Conservation (phyloP, 2,113 vertebrate species). For the Elanoides forficatus region DNA sequence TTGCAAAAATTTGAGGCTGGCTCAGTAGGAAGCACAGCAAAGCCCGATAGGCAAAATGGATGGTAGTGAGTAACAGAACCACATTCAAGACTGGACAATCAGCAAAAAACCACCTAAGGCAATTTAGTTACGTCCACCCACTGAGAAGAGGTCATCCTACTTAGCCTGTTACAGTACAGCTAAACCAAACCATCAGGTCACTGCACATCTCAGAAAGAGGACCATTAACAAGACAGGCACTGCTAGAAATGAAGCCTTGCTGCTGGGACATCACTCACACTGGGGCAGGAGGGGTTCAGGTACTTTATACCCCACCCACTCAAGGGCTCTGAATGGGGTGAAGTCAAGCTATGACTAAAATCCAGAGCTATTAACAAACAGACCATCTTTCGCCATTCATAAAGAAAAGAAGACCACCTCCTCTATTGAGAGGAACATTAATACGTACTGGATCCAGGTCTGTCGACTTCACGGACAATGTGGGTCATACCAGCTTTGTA, state of each 20-base stretch:
- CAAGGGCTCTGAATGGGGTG: accelerated
- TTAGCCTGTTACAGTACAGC: not conserved
- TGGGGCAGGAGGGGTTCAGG: not conserved
- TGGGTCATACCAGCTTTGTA: slow-evolving; percentile 99
- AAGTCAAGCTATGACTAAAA: not conserved
- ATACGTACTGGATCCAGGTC: slow-evolving; percentile 93
- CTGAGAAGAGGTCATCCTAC: not conserved
- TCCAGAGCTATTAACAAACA: not conserved
- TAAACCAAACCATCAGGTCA: not conserved
- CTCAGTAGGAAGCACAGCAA: not conserved
- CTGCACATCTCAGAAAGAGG: accelerated
- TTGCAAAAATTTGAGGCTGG: not conserved
- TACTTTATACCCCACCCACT: not conserved
- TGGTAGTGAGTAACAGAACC: not conserved
- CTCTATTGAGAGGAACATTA: accelerated
- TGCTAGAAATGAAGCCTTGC: not conserved
- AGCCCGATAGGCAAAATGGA: accelerated
- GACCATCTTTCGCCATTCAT: accelerated
- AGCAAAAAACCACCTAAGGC: accelerated
- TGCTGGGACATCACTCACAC: not conserved
- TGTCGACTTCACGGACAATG: slow-evolving; percentile 94
- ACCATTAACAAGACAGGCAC: not conserved
- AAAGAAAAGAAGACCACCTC: not conserved
- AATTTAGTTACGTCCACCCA: not conserved
- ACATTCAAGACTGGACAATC: not conserved